Base-by-base conservation (phyloP, 2,888 invertebrate species). In the Prenolepis imparis region DNA sequence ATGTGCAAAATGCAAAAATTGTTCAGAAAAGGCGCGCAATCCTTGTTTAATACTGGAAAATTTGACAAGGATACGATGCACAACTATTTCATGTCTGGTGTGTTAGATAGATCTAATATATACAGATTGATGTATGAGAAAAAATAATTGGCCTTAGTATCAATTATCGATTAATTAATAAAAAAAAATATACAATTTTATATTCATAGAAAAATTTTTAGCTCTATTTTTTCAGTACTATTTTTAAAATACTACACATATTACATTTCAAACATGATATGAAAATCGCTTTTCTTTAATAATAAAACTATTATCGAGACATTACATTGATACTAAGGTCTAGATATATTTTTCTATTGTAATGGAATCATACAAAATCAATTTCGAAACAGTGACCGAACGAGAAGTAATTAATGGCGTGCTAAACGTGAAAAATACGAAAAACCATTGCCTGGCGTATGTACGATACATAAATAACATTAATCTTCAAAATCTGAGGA, bases 51-150 rank as follows among this genome's bases (percentile, higher is more conserved):
- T 75, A 96, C 97, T 88, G 98, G 97, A 8, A 98, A 98, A 95
- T 97, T 99, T 93, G 98, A 98, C 91, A 97, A 98, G 90, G 99
- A 99, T 77, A 97, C 97, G 0, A 98, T 98, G 97, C 99, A 99
- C 93, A 99, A 99, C 95, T 99, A 99, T 94, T 99, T 99, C 93
- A 99, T 99, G 99, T 99, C 99, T 83, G 99, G 99, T 99, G 95
- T 95, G 92, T 28, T 12, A 59, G 44, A 28, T 6, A 78, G 11
- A 48, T 64, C 1, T n/a, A 70, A 24, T 24, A 80, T 0, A 32
- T 18, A 68, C 0, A 44, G 12, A 3, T 4, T 18, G 9, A 44
- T 11, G 1, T 6, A 52, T 12, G 0, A 52, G n/a, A 52, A 55
- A 52, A 4, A 57, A 9, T 61, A 39, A 24, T 1, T 59, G 3